Percentiles rank a stretch among this genome's conserved stretches.
Conservation (phyloP, 2,113 vertebrate species). For the Rhipidura dahli region DNA sequence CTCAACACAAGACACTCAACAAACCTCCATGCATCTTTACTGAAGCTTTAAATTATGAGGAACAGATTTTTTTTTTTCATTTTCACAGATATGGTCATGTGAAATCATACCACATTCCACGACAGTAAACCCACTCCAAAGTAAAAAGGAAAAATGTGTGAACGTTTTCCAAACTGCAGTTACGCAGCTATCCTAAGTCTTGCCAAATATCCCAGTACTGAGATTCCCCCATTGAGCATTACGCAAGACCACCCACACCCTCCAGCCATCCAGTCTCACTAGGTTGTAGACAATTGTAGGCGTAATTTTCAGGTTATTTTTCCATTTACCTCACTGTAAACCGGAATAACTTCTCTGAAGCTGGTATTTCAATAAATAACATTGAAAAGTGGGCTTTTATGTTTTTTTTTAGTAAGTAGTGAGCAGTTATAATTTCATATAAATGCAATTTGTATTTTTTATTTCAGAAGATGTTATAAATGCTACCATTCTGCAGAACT, state of each 20-base stretch:
- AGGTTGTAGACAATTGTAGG: not conserved
- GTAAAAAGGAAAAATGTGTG: not conserved
- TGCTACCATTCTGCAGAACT: not conserved
- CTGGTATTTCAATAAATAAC: not conserved
- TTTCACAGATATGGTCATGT: not conserved
- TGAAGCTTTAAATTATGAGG: not conserved
- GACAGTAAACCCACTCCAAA: not conserved
- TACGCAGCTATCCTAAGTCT: not conserved
- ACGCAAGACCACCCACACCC: constrained; percentile 61
- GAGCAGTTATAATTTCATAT: not conserved
- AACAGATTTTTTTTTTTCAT: not conserved
- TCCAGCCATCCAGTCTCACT: not conserved
- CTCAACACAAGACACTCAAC: not conserved
- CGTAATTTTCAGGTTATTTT: constrained; percentile 3
- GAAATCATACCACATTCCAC: not conserved
- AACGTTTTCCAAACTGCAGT: constrained; percentile 19
- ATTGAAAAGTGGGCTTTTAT: not conserved
- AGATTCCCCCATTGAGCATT: constrained; percentile 46
- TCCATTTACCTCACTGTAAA: not conserved
- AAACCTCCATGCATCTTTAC: not conserved
- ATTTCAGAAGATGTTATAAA: not conserved
- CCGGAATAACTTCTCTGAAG: not conserved
- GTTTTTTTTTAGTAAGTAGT: not conserved
- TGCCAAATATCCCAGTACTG: constrained; percentile 30
- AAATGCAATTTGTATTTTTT: not conserved